Evolutionary conservation across 2,888 invertebrate species (phyloP).

Genomic region (Mesorhabditis sp.): DNA sequence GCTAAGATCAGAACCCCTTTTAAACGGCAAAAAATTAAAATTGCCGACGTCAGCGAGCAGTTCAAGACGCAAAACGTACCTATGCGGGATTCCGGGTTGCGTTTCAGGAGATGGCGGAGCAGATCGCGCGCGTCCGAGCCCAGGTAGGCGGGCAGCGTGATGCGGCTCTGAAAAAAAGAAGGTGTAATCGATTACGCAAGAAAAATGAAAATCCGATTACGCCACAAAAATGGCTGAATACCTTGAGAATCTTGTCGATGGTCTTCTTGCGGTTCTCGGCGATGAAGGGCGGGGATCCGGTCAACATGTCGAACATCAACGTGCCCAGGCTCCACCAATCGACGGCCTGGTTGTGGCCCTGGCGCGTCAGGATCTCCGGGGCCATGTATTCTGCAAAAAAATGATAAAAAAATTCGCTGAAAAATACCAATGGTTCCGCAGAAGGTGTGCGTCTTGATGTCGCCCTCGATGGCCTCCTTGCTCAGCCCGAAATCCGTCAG

Average conservation of each 20-base stretch:
- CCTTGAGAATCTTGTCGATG: conserved; percentile 91
- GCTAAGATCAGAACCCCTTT: too few relatives aligned
- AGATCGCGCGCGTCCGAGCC: conserved; percentile 91
- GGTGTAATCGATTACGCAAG: not conserved
- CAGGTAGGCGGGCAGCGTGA: conserved; percentile 88
- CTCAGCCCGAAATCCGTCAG: conserved; percentile 98
- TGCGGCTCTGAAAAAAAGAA: conserved; percentile 69
- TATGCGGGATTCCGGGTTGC: conserved; percentile 76
- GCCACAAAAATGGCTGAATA: not conserved
- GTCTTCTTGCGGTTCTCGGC: conserved; percentile 95
- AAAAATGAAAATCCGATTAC: not conserved
- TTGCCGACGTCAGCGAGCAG: too few relatives aligned
- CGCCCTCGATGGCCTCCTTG: conserved; percentile 82
- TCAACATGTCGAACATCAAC: conserved; percentile 96
- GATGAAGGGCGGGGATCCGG: conserved; percentile 87
- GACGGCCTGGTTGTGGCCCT: conserved; percentile 95
- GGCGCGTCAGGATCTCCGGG: conserved; percentile 91
- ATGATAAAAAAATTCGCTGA: not conserved
- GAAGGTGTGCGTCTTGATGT: conserved; percentile 86
- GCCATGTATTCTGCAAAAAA: conserved; percentile 71
- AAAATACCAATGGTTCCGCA: conserved; percentile 83
- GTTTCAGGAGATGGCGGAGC: conserved; percentile 70
- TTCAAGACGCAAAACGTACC: conserved; percentile 66
- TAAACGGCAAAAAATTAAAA: too few relatives aligned
- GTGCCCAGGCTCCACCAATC: conserved; percentile 99